These are phyloP conservation scores for Chironomus tentans DNA, from an alignment of 2,888 invertebrate genomes.

Conservation along the genomic window DNA sequence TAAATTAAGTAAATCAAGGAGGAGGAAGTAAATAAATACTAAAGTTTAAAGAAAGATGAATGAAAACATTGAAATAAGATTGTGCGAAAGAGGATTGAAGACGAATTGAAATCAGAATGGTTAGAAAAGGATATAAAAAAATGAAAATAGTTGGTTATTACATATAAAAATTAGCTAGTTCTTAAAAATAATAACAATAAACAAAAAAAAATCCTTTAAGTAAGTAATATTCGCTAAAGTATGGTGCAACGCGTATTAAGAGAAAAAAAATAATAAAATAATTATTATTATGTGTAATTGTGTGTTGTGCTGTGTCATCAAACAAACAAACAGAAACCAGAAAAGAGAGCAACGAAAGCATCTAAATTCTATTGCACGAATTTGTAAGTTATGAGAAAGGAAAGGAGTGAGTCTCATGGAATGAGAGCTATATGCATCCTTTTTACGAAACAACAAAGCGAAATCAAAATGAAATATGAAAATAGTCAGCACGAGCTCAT, in stretches of 20 bases:
- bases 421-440: too few species aligned
- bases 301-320: not conserved
- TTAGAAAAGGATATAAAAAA: not conserved
- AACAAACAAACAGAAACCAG: too few species aligned
- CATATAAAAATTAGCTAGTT: slow-evolving; percentile 8
- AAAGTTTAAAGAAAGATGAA: not conserved
- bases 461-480: too few species aligned
- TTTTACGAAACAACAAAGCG: too few species aligned
- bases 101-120: not conserved
- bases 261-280: not conserved
- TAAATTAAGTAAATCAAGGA: not conserved
- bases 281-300: not conserved
- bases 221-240: not conserved
- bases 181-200: slow-evolving; percentile 2
- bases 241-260: not conserved
- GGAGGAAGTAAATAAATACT: not conserved
- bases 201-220: not conserved
- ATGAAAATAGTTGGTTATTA: not conserved
- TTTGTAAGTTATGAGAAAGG: not conserved
- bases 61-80: not conserved
- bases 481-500: too few species aligned
- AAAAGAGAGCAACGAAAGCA: not conserved
- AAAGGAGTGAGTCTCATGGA: not conserved
- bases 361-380: not conserved
- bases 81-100: too few species aligned